Evolutionary conservation across 2,888 invertebrate species (phyloP), one percentile per base, ranked within the genome.

Genomic region (Sarcophaga rosellei): DNA sequence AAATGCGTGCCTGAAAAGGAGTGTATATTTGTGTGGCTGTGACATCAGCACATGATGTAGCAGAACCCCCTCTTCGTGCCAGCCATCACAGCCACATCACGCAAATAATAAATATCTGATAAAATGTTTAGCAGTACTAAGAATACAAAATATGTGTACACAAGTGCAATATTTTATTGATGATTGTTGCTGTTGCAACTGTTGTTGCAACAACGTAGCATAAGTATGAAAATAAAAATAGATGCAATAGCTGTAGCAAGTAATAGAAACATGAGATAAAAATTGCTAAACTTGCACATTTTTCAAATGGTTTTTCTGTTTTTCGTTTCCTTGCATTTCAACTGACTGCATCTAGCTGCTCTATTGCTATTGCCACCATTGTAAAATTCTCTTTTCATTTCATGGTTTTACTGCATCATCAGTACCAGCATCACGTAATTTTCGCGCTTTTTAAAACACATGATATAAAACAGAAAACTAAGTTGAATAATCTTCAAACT

Each of bases 201-300:
- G 35, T 35, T 35, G 35, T 35, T 35, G 35, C 6, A 35, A 61
- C 47, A 45, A 23, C 47, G 44, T 1, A 47, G 47, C 59, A 61
- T 5, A 23, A 69, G 44, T 20, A 75, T 20, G 53, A 53, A 53
- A 4, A 53, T 17, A 72, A 35, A 59, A 83, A 77, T 53, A 83
- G 10, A 77, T 69, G 76, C 47, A 65, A 76, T 53, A 4, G 53
- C 12, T 53, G 53, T 35, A 35, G 53, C 35, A 21, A 21, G n/a
- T 76, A 65, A 53, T 47, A 44, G 62, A 53, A 80, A 62, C 72
- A 73, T 12, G 11, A 66, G 23, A 70, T 83, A 74, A 81, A 86
- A 82, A 84, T 77, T 83, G 76, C 80, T 44, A 77, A 74, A 83
- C 47, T 83, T 81, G 74, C 77, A 83, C 59, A 81, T 86, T 68